Evolutionary conservation across 37 sponge, comb jelly and placozoan genomes (phyloP).

Genomic region (Eunapius fragilis): DNA sequence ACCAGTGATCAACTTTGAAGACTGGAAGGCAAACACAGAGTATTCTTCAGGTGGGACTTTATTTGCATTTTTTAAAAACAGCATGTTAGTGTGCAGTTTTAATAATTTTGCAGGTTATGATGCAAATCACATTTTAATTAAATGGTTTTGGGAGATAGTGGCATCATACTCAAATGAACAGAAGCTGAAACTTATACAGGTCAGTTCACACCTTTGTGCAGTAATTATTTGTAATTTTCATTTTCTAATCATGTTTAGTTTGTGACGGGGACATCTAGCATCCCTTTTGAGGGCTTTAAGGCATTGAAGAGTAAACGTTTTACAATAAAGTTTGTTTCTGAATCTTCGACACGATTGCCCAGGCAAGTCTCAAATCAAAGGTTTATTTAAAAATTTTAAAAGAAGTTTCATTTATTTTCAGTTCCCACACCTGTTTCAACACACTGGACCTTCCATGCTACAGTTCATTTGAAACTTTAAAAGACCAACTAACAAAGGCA

Average conservation of each 20-base stretch:
- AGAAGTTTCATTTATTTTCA: constrained; percentile 5
- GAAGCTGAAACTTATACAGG: constrained; percentile 84
- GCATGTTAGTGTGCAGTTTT: neutral
- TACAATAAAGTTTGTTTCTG: neutral
- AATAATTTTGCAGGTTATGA: constrained; percentile 69
- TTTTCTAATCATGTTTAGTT: constrained; percentile 55
- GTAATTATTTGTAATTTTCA: no score
- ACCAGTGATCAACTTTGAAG: constrained; percentile 80
- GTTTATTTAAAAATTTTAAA: no score
- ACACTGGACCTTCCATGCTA: constrained; percentile 81
- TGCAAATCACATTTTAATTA: constrained; percentile 51
- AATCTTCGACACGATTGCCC: neutral
- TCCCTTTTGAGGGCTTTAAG: constrained; percentile 91
- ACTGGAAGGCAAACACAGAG: constrained; percentile 85
- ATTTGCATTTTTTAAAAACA: neutral
- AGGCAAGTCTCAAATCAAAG: neutral
- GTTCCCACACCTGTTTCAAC: constrained; percentile 91
- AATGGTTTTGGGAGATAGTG: constrained; percentile 86
- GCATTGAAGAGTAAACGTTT: constrained; percentile 44
- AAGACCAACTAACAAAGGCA: constrained; percentile 73
- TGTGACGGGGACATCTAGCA: constrained; percentile 90
- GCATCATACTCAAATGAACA: constrained; percentile 73
- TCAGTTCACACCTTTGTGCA: constrained; percentile 6
- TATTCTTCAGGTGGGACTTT: constrained; percentile 75
- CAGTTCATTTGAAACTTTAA: constrained; percentile 41